A percentile compares a stretch with the other conserved stretches of the same genome.
These are phyloP conservation scores for Oasisia sp. DNA, from an alignment of 2,888 invertebrate species.

Conservation along the genomic window DNA sequence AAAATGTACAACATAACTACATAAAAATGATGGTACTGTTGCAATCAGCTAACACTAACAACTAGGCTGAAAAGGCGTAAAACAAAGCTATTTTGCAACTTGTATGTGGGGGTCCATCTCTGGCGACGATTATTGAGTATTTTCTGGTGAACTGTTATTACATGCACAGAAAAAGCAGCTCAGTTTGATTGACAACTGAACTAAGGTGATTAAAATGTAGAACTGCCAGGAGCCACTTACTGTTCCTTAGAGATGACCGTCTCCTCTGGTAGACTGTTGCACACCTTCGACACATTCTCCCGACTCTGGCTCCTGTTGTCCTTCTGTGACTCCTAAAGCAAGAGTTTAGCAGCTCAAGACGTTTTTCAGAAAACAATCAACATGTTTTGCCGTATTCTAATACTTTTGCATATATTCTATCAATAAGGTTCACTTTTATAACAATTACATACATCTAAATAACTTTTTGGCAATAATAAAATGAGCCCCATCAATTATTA, in stretches of 20 bases:
- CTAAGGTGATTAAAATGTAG: too few relatives aligned
- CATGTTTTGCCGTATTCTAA: too few relatives aligned
- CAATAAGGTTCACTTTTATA: too few relatives aligned
- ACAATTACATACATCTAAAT: too few relatives aligned
- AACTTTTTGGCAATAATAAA: too few relatives aligned
- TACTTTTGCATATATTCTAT: too few relatives aligned
- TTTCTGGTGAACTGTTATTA: too few relatives aligned
- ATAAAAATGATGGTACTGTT: not conserved
- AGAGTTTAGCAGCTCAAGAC: not conserved
- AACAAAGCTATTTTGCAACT: not conserved
- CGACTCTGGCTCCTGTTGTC: conserved; percentile 17
- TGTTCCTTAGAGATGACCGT: not conserved
- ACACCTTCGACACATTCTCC: not conserved
- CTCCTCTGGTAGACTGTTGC: not conserved
- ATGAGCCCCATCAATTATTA: too few relatives aligned
- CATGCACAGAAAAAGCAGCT: too few relatives aligned
- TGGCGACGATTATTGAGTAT: not conserved
- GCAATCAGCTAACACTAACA: not conserved
- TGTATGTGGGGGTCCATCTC: not conserved
- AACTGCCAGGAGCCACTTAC: not conserved
- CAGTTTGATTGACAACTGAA: too few relatives aligned
- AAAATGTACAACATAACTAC: not conserved
- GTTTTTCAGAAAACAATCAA: too few relatives aligned
- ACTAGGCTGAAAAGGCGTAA: not conserved
- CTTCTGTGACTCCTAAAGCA: not conserved